Evolutionary conservation across 2,797 vertebrate genomes (phyloP).

Genomic region (Chrosomus eos): DNA sequence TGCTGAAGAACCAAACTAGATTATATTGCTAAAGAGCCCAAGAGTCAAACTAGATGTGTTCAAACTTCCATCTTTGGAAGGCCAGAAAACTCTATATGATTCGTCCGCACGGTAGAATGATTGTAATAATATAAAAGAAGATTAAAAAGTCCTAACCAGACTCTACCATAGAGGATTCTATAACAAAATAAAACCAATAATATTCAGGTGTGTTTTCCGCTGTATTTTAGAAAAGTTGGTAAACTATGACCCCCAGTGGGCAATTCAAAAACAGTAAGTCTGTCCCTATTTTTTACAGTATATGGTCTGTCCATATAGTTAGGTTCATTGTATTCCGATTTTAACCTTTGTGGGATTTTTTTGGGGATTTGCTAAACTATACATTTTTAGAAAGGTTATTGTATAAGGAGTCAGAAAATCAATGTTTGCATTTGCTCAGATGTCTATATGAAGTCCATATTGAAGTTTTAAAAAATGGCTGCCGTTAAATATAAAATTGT

Average conservation of each 20-base stretch:
- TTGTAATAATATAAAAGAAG: background rate
- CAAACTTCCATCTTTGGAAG: background rate
- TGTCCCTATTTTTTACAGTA: background rate
- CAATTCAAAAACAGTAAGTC: background rate
- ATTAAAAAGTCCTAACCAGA: background rate
- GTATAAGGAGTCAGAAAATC: no score
- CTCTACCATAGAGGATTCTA: no score
- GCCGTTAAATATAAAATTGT: no score
- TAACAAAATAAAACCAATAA: background rate
- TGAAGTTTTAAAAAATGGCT: no score
- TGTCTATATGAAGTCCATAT: no score
- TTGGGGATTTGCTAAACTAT: no score
- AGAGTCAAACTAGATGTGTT: background rate
- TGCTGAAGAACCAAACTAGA: background rate
- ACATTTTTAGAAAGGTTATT: no score
- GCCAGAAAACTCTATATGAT: background rate
- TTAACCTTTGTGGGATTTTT: no score
- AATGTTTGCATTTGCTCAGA: no score
- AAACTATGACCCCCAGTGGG: slow-evolving; percentile 29
- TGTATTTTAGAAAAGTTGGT: background rate
- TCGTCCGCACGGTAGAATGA: background rate
- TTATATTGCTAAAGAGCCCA: no score
- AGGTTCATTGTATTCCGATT: no score
- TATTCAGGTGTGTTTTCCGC: background rate
- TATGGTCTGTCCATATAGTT: no score